phyloP scores from a whole-genome alignment of 2,113 vertebrate genomes.

The Thomomys bottae region DNA sequence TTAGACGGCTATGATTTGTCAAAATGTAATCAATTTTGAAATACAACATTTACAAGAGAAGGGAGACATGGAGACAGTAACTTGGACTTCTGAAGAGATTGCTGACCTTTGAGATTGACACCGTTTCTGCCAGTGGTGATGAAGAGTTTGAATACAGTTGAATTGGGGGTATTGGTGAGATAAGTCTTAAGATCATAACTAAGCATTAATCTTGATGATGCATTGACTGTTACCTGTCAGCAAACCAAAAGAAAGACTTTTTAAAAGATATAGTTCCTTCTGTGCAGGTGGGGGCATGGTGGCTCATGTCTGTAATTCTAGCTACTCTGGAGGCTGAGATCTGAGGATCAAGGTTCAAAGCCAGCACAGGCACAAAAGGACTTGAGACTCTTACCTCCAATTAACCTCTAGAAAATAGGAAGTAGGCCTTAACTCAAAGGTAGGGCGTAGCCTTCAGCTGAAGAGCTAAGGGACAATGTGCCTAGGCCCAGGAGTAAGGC shows the following conservation, averaged over 20 bases:
- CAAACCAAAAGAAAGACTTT: slow-evolving; percentile 54
- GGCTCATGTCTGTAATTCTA: no score
- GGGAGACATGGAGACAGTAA: not conserved
- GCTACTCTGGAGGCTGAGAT: no score
- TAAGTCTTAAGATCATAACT: slow-evolving; percentile 70
- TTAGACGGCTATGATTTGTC: not conserved
- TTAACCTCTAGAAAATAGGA: no score
- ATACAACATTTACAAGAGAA: not conserved
- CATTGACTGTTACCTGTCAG: slow-evolving; percentile 76
- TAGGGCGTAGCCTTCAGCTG: no score
- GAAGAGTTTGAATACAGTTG: slow-evolving; percentile 73
- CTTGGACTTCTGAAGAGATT: not conserved
- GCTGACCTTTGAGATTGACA: slow-evolving; percentile 79
- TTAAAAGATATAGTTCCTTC: not conserved
- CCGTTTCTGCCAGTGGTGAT: slow-evolving; percentile 66
- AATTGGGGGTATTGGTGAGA: slow-evolving; percentile 75
- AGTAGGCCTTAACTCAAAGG: no score
- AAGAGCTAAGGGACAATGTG: no score
- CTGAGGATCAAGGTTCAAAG: no score
- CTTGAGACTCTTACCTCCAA: no score
- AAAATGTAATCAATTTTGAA: slow-evolving; percentile 33
- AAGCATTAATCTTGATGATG: slow-evolving; percentile 72
- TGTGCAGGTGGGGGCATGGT: no score
- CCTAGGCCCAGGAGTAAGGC: no score
- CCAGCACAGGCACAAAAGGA: no score